Evolutionary conservation across 2,888 invertebrate species (phyloP).

Genomic region (Nephrotoma appendiculata): DNA sequence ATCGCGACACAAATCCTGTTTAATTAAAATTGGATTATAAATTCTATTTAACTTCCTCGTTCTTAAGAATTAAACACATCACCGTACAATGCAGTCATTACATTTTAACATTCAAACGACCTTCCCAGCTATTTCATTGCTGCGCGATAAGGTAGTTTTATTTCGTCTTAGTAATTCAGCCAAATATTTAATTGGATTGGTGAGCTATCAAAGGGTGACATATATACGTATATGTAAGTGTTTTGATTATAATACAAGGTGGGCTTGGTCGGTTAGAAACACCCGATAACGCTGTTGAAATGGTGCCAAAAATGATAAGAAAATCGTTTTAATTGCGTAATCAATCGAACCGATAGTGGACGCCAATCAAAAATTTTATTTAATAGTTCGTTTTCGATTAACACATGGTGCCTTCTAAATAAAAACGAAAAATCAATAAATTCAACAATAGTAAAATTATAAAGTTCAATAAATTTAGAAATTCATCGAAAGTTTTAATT

Average conservation of each 20-base stretch:
- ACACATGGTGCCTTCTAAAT: background rate
- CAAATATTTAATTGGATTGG: background rate
- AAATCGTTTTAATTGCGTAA: no score
- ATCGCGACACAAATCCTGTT: background rate
- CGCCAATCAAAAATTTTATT: background rate
- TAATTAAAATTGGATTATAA: background rate
- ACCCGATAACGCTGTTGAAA: background rate
- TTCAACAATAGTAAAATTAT: background rate
- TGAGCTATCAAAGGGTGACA: background rate
- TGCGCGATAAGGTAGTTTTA: background rate
- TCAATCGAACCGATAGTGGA: no score
- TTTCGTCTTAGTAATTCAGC: background rate
- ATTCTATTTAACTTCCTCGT: background rate
- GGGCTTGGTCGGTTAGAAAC: background rate
- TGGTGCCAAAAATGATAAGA: background rate
- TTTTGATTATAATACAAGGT: background rate
- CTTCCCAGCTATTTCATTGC: background rate
- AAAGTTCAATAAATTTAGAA: background rate
- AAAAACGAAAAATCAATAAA: background rate
- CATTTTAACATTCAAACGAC: background rate
- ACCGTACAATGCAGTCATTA: background rate
- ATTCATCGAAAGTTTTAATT: background rate
- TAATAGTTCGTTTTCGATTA: background rate
- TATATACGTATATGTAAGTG: background rate
- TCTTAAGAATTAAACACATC: background rate